Base-by-base conservation (phyloP, 2,113 vertebrate species). In the Ursus arctos region DNA sequence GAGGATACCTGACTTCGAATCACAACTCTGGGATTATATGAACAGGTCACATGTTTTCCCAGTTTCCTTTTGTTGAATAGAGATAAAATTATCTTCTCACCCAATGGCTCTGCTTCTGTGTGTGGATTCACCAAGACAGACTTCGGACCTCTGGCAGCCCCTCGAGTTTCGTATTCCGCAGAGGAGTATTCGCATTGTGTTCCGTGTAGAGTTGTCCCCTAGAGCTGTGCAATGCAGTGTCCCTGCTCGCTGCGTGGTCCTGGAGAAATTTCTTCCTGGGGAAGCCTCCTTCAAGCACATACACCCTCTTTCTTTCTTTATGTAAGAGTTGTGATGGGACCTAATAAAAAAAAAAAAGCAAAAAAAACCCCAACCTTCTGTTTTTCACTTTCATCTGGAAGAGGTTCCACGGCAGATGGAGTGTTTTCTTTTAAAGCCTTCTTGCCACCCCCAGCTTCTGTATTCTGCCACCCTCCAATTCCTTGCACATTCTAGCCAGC, bases 401-500 rank as follows among this genome's bases (percentile, higher is more conserved):
- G 77, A 81, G 83, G 86, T 92, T 97, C 76, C 79, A 71, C 95
- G 97, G 88, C 97, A 96, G 95, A 97, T 98, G 97, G 96, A 91
- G 11, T 82, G 26, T 96, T 95, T 85, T 53, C 16, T 51, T 59
- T 22, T 59, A 26, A 53, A 82, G 36, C 55, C 43, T 92, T 91
- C 49, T 95, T 77, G 63, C 94, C 97, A 88, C 95, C 91, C 79
- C 47, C 94, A 85, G 92, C 94, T 95, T 92, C 65, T 94, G 96
- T 96, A 96, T 96, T 36, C 81, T 96, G 74, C 89, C 65, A 81
- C 83, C 88, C 87, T 94, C 59, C 57, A 71, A 2, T 84, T 96
- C n/a, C 89, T 97, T 87, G 96, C 83, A 74, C 65, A 89, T 55
- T 76, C 71, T 65, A 98, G 98, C 98, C 97, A 98, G 98, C 96